Conservation (phyloP, 2,888 invertebrate species). For the Ceraclea dissimilis region DNA sequence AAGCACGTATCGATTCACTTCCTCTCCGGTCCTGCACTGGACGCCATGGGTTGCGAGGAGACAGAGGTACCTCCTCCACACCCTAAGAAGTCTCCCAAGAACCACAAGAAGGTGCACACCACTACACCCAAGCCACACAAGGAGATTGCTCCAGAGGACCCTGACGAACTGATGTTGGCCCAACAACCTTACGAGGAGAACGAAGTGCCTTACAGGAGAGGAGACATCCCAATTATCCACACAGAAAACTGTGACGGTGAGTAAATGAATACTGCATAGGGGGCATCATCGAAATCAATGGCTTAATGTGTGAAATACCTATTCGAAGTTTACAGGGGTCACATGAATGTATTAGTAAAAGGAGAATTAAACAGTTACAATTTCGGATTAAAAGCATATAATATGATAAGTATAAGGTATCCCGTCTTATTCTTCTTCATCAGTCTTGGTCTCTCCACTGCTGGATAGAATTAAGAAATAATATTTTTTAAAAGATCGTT, state of each 20-base stretch:
- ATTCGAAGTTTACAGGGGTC: too few relatives aligned
- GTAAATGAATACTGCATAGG: too few relatives aligned
- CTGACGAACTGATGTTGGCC: constrained; percentile 32
- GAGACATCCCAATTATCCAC: constrained; percentile 59
- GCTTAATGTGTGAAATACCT: too few relatives aligned
- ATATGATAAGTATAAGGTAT: too few relatives aligned
- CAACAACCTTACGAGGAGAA: constrained; percentile 36
- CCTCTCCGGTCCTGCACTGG: constrained; percentile 7
- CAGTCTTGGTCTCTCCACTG: too few relatives aligned
- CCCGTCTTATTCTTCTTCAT: too few relatives aligned
- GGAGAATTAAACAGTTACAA: too few relatives aligned
- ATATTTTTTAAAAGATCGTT: too few relatives aligned
- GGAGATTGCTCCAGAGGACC: constrained; percentile 19
- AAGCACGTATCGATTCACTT: constrained; percentile 13
- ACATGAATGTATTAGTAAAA: too few relatives aligned
- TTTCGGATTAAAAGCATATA: too few relatives aligned
- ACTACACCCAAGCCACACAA: not conserved
- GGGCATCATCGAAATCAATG: too few relatives aligned
- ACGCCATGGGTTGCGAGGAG: constrained; percentile 14
- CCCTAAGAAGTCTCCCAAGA: constrained; percentile 8
- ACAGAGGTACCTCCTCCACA: not conserved
- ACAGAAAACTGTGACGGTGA: constrained; percentile 52
- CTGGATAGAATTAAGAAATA: too few relatives aligned
- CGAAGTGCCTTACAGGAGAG: constrained; percentile 44
- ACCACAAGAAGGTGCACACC: constrained; percentile 19